A percentile compares a stretch with the other conserved stretches of the same genome.
phyloP scores from a whole-genome alignment of 2,113 vertebrate genomes.

The Willisornis vidua region DNA sequence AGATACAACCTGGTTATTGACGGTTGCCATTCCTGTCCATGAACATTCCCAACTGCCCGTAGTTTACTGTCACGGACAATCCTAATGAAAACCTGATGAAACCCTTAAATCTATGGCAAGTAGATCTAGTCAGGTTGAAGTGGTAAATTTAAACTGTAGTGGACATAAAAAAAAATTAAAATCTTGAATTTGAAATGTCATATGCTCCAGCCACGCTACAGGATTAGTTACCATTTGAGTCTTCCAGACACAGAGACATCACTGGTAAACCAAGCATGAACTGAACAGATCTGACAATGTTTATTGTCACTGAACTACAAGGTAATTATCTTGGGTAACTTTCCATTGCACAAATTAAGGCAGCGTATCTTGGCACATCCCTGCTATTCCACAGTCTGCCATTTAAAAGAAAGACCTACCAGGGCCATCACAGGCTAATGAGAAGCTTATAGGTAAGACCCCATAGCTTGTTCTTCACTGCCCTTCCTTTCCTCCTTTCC shows the following conservation, averaged over 20 bases:
- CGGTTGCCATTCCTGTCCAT: background rate
- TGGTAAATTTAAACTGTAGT: constrained; percentile 32
- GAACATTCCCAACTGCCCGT: background rate
- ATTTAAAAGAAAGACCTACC: constrained; percentile 18
- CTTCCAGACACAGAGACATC: constrained; percentile 21
- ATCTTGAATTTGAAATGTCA: background rate
- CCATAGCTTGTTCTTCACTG: background rate
- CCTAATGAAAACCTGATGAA: background rate
- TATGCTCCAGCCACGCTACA: background rate
- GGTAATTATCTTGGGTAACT: constrained; percentile 55
- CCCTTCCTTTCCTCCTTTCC: background rate
- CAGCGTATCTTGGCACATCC: background rate
- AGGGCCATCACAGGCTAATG: background rate
- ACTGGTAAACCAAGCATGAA: background rate
- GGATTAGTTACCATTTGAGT: constrained; percentile 24
- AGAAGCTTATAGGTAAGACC: background rate
- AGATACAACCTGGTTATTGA: background rate
- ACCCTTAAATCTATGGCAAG: background rate
- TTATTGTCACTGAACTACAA: constrained; percentile 41
- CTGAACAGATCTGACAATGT: constrained; percentile 18
- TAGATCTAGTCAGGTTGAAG: constrained; percentile 31
- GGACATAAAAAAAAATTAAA: background rate
- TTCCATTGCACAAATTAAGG: constrained; percentile 48
- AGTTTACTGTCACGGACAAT: background rate
- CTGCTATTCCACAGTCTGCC: constrained; percentile 1